phyloP scores from a whole-genome alignment of 2,888 invertebrate species.

The Axea sp. region DNA sequence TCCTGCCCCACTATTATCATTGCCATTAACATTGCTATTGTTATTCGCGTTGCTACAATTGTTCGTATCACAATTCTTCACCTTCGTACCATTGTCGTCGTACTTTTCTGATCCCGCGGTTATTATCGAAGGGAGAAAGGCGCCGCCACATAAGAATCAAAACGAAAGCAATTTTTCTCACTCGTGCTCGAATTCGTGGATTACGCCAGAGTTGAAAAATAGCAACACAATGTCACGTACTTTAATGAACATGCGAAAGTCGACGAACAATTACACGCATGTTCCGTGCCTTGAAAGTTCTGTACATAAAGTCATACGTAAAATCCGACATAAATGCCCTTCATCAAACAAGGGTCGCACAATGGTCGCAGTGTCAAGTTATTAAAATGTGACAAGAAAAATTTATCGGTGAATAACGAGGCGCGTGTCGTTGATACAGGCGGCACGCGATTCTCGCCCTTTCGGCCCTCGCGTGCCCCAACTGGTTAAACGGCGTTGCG shows the following conservation, averaged over 20 bases:
- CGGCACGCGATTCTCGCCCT: conserved; percentile 74
- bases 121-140: too few relatives aligned
- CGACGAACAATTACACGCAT: background rate
- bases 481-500: conserved; percentile 75
- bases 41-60: too few relatives aligned
- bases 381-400: conserved; percentile 74
- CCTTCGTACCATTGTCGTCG: too few relatives aligned
- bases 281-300: background rate
- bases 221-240: too few relatives aligned
- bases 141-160: too few relatives aligned
- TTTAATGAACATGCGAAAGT: background rate
- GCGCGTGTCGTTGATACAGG: conserved; percentile 73
- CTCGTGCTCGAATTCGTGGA: too few relatives aligned
- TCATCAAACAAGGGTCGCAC: conserved; percentile 11
- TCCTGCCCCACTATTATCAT: too few relatives aligned
- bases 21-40: too few relatives aligned
- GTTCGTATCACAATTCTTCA: too few relatives aligned
- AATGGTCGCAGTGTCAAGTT: conserved; percentile 61
- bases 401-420: conserved; percentile 75
- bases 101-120: too few relatives aligned
- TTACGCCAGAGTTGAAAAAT: too few relatives aligned
- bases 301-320: background rate
- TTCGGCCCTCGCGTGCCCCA: conserved; percentile 68
- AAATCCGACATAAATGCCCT: conserved; percentile 18
- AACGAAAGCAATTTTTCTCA: too few relatives aligned